A percentile compares a stretch with the other conserved stretches of the same genome.
Evolutionary conservation across 2,113 vertebrate genomes (phyloP).

Genomic region (Sigmodon hispidus): DNA sequence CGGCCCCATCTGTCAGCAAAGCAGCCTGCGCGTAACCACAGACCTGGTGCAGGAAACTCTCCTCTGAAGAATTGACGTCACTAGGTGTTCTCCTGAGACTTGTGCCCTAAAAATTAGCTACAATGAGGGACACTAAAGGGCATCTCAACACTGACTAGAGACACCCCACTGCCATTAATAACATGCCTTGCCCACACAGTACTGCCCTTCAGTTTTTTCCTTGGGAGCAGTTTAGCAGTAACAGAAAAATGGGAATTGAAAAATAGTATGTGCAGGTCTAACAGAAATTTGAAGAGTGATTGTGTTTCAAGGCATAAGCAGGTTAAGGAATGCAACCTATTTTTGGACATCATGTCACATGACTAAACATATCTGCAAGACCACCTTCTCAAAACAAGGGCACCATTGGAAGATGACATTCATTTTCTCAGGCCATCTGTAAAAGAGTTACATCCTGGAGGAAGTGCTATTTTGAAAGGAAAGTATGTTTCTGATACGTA

Average conservation of each 20-base stretch:
- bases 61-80: conserved; percentile 88
- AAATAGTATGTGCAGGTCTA: not conserved
- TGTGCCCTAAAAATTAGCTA: conserved; percentile 81
- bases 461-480: conserved; percentile 67
- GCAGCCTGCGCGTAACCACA: conserved; percentile 79
- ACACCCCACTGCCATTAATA: conserved; percentile 14
- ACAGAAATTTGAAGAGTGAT: not conserved
- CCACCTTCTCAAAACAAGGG: not conserved
- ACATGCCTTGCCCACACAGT: not conserved
- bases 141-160: conserved; percentile 74
- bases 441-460: not conserved
- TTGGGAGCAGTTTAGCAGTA: not conserved
- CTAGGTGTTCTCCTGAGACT: conserved; percentile 87
- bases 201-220: not conserved
- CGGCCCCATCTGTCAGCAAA: conserved; percentile 88
- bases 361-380: not conserved
- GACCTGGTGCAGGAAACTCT: conserved; percentile 88
- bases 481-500: conserved; percentile 61
- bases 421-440: not conserved
- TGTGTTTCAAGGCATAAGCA: not conserved
- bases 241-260: not conserved
- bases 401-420: not conserved
- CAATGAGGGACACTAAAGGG: conserved; percentile 84
- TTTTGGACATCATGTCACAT: not conserved
- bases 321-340: not conserved